Evolutionary conservation across 2,113 vertebrate genomes (phyloP).

Genomic region (Zosterops lateralis): DNA sequence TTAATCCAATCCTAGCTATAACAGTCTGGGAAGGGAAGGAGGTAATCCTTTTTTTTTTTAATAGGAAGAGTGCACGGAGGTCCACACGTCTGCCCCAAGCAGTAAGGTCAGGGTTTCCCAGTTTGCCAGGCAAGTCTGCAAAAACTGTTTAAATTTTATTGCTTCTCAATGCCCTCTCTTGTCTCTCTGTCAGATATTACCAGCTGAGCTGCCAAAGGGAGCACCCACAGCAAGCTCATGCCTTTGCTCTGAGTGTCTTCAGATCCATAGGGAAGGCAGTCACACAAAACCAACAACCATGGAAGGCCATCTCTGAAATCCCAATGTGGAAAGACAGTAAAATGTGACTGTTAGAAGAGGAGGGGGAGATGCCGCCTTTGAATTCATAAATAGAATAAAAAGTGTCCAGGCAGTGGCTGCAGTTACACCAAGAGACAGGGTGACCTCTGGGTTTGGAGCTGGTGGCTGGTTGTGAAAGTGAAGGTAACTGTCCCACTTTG

Average conservation of each 20-base stretch:
- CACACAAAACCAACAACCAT: neutral
- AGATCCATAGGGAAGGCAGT: neutral
- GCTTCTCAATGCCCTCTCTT: neutral
- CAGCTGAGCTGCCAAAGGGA: neutral
- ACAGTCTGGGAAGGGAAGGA: neutral
- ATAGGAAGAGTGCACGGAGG: neutral
- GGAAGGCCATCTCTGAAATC: neutral
- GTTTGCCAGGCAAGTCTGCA: neutral
- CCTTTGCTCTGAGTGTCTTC: rapidly evolving
- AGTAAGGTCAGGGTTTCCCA: neutral
- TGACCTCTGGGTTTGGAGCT: neutral
- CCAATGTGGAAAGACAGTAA: neutral
- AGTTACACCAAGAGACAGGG: neutral
- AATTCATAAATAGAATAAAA: neutral
- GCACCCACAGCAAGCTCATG: rapidly evolving
- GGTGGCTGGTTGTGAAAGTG: neutral
- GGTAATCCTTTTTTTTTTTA: neutral
- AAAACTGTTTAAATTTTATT: neutral
- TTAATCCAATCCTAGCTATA: neutral
- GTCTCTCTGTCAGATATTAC: neutral
- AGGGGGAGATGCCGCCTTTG: neutral
- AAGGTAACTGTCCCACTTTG: neutral
- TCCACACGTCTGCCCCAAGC: neutral
- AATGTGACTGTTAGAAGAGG: neutral
- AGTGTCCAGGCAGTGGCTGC: neutral